Conservation (phyloP, 1,140 invertebrate genomes). For the Atta cephalotes region DNA sequence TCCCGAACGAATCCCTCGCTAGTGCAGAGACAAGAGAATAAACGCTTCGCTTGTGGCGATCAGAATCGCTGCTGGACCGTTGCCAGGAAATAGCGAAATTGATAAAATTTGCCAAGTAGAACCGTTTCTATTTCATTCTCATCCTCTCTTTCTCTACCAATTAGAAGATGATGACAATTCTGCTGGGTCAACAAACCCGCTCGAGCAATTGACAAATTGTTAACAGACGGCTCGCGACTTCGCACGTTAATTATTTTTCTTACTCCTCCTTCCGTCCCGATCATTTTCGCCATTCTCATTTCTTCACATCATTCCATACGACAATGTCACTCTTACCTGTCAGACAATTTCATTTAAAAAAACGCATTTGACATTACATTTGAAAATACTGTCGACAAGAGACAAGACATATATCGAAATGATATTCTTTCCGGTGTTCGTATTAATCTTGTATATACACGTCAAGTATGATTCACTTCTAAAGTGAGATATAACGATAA, state of each 20-base stretch:
- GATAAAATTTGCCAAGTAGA: conserved; percentile 82
- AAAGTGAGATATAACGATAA: neutral
- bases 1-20: conserved; percentile 37
- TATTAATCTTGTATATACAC: conserved; percentile 4
- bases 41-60: conserved; percentile 64
- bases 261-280: neutral
- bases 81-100: conserved; percentile 82
- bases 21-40: conserved; percentile 60
- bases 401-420: neutral
- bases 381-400: neutral
- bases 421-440: neutral
- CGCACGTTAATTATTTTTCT: conserved; percentile 64
- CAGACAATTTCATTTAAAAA: conserved; percentile 21
- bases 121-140: conserved; percentile 16
- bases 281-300: neutral
- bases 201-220: conserved; percentile 77
- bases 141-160: conserved; percentile 9
- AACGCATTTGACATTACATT: neutral
- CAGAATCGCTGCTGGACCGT: conserved; percentile 66
- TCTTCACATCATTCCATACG: neutral
- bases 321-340: neutral
- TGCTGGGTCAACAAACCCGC: conserved; percentile 77
- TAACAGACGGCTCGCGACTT: conserved; percentile 59
- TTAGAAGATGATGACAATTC: conserved; percentile 75
- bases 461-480: neutral